These are phyloP conservation scores for Apostichopus parvimensis DNA, from an alignment of 35 echinoderm and acorn worm species.

Conservation along the genomic window DNA sequence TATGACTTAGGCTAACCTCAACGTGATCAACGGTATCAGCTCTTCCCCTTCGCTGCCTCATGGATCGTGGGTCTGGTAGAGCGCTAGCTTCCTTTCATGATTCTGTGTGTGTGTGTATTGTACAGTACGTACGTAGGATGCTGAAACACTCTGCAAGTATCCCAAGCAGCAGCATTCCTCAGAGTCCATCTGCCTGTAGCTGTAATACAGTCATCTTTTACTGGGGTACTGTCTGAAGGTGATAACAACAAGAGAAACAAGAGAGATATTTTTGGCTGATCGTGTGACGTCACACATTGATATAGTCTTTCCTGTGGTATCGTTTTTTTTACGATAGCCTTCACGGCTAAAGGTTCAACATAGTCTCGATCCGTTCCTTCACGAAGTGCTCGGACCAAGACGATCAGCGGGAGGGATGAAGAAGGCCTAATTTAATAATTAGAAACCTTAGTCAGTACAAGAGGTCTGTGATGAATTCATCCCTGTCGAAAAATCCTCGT, in stretches of 20 bases:
- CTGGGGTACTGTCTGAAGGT: slow-evolving; percentile 15
- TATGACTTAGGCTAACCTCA: no score
- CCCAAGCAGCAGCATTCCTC: slow-evolving; percentile 7
- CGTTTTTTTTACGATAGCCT: not conserved
- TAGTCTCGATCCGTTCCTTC: not conserved
- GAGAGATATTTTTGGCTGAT: slow-evolving; percentile 21
- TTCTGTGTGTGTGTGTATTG: no score
- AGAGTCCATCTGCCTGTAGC: slow-evolving; percentile 4
- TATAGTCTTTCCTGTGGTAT: not conserved
- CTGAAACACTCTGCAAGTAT: not conserved
- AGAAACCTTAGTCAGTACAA: no score
- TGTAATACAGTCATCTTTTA: not conserved
- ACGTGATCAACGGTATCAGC: no score
- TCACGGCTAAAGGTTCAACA: not conserved
- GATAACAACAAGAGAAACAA: slow-evolving; percentile 10
- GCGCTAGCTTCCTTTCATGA: no score
- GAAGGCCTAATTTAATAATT: not conserved
- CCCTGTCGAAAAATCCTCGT: no score
- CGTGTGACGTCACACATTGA: slow-evolving; percentile 9
- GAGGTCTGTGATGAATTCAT: no score
- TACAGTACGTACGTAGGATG: not conserved
- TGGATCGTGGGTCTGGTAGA: no score
- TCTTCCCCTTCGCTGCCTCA: not conserved
- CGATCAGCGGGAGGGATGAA: not conserved
- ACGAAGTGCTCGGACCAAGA: not conserved